Evolutionary conservation across 2,797 vertebrate genomes (phyloP), one percentile per base, ranked within the genome.

Genomic region (Pangasius sanitwongsei): DNA sequence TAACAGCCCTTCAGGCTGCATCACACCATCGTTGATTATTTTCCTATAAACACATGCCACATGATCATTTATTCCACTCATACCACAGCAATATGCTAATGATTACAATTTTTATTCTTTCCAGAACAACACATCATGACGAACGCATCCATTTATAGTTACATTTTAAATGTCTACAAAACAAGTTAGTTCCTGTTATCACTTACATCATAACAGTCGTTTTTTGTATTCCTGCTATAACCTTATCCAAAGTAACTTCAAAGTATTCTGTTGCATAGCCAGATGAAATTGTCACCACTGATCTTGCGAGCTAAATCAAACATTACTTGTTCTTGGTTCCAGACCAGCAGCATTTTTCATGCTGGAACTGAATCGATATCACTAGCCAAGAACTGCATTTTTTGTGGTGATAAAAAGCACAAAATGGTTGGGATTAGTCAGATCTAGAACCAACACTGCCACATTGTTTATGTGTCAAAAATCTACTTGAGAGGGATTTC

Each of bases 221-320:
- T 57, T 55, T n/a, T 48, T 50, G 41, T 41, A 20, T 28, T 50
- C 44, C 4, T 80, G 77, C 16, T 80, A 31, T 57, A 57, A 81
- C 31, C 31, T 34, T 57, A 77, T 53, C 13, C 44, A 50, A 57
- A 12, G 78, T 81, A 59, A 57, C 53, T 57, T 59, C 53, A 57
- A 81, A 59, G 3, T 4, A 2, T 81, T 81, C 78, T 6, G 6
- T 18, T 78, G 1, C 31, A 25, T 31, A 34, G 78, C 78, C 31
- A 59, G 55, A 81, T 81, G 55, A 81, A 59, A 37, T 59, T 81
- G 55, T 81, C 77, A 57, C 50, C 77, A 34, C 77, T 80, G n/a
- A 80, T 80, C 77, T 34, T 34, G 31, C 0, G n/a, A 80, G 50
- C n/a, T 23, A 55, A 57, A 57, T 80, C 6, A 57, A 77, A 23